These are phyloP conservation scores for Lycorma delicatula DNA, from an alignment of 1,140 invertebrate genomes.

Conservation along the genomic window DNA sequence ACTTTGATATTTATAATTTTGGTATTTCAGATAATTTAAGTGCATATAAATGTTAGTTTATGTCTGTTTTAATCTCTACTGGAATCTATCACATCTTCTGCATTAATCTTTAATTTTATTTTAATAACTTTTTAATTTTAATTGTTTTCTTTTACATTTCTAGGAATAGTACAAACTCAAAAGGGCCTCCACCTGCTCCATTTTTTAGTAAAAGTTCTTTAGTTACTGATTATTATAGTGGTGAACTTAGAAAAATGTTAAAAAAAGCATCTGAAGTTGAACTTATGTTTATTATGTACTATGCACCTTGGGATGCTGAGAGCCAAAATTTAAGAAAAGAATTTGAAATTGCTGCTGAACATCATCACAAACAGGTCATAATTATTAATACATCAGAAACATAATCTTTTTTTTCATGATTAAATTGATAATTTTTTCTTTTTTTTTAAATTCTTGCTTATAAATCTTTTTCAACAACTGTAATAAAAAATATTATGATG, in stretches of 20 bases:
- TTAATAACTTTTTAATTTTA: neutral
- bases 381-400: slow-evolving; percentile 5
- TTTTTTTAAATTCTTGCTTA: too few species aligned
- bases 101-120: neutral
- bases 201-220: slow-evolving; percentile 57
- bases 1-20: neutral
- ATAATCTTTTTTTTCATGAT: neutral
- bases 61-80: too few species aligned
- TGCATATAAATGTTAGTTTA: neutral
- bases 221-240: slow-evolving; percentile 63
- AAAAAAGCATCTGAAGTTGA: slow-evolving; percentile 50
- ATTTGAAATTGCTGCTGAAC: slow-evolving; percentile 61
- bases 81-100: too few species aligned
- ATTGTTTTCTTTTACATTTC: slow-evolving; percentile 32
- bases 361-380: slow-evolving; percentile 56
- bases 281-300: slow-evolving; percentile 76
- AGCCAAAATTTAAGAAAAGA: slow-evolving; percentile 58
- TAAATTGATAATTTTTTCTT: neutral
- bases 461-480: too few species aligned
- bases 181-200: slow-evolving; percentile 51
- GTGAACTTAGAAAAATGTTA: slow-evolving; percentile 53
- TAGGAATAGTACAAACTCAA: slow-evolving; percentile 56
- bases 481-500: too few species aligned
- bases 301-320: slow-evolving; percentile 82
- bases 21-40: neutral